These are phyloP conservation scores for Xiphophorus couchianus DNA, from an alignment of 2,113 vertebrate genomes.

Conservation along the genomic window DNA sequence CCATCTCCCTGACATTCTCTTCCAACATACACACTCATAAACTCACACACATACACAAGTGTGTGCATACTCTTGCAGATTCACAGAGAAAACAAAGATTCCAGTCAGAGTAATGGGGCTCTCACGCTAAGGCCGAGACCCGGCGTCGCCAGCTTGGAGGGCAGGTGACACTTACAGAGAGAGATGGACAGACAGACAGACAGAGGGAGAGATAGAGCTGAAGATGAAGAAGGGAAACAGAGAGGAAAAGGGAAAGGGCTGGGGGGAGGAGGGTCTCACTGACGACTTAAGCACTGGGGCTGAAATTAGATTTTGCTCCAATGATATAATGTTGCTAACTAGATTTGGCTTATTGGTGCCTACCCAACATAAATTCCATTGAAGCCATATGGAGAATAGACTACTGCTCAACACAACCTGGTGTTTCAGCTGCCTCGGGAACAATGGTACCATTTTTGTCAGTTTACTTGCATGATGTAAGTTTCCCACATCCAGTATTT, in stretches of 20 bases:
- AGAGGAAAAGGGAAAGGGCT: constrained; percentile 10
- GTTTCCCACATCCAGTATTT: constrained; percentile 13
- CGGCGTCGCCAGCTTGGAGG: constrained; percentile 69
- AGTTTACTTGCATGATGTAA: constrained; percentile 13
- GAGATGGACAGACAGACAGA: constrained; percentile 58
- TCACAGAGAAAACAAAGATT: constrained; percentile 75
- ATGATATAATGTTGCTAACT: constrained; percentile 80
- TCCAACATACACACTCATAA: constrained; percentile 33
- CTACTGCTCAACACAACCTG: constrained; percentile 41
- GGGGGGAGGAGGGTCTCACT: constrained; percentile 29
- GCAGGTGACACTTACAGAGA: constrained; percentile 76
- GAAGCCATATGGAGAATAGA: constrained; percentile 70
- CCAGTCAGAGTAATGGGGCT: constrained; percentile 74
- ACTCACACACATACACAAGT: constrained; percentile 27
- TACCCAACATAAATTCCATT: constrained; percentile 82
- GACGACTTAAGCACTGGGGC: constrained; percentile 69
- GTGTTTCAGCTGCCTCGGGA: constrained; percentile 31
- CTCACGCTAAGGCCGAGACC: constrained; percentile 76
- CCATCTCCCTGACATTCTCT: constrained; percentile 65
- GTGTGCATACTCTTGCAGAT: constrained; percentile 40
- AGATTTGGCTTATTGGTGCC: constrained; percentile 81
- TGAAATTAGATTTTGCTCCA: constrained; percentile 80
- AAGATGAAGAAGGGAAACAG: constrained; percentile 22
- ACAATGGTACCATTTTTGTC: constrained; percentile 41
- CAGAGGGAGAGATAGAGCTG: constrained; percentile 30